Conservation (phyloP, 2,888 invertebrate genomes). For the Acanthosoma haemorrhoidale region DNA sequence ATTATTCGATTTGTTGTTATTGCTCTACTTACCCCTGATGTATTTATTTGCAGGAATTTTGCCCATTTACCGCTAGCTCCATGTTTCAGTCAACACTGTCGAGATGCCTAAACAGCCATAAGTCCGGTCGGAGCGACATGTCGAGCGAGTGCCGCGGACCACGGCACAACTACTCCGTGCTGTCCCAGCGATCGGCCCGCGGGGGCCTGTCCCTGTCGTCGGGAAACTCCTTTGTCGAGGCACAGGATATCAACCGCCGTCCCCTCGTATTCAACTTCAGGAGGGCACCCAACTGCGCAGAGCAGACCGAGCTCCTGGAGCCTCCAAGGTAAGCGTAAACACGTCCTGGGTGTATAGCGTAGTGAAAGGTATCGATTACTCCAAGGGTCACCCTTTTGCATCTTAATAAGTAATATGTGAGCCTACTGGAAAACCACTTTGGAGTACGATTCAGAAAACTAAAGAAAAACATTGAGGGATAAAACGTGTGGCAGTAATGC, state of each 20-base stretch:
- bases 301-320: conserved; percentile 29
- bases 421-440: too few relatives aligned
- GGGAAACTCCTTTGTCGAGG: conserved; percentile 34
- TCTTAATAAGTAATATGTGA: too few relatives aligned
- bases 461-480: too few relatives aligned
- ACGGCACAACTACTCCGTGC: conserved; percentile 39
- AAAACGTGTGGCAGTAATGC: too few relatives aligned
- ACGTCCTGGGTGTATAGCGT: too few relatives aligned
- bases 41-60: too few relatives aligned
- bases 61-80: too few relatives aligned
- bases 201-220: conserved; percentile 18
- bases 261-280: conserved; percentile 41
- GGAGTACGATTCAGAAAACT: too few relatives aligned
- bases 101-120: conserved; percentile 34
- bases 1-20: too few relatives aligned
- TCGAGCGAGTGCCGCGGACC: conserved; percentile 35
- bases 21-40: too few relatives aligned
- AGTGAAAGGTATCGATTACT: too few relatives aligned
- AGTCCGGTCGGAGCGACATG: conserved; percentile 30
- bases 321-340: conserved; percentile 23
- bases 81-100: conserved; percentile 39
- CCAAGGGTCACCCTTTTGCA: too few relatives aligned
- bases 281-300: conserved; percentile 28
- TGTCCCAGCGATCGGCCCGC: conserved; percentile 37
- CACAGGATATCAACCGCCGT: conserved; percentile 36